Percentiles rank a stretch among this genome's conserved stretches.
Evolutionary conservation across 2,888 invertebrate species (phyloP).

Genomic region (Vanessa cardui): DNA sequence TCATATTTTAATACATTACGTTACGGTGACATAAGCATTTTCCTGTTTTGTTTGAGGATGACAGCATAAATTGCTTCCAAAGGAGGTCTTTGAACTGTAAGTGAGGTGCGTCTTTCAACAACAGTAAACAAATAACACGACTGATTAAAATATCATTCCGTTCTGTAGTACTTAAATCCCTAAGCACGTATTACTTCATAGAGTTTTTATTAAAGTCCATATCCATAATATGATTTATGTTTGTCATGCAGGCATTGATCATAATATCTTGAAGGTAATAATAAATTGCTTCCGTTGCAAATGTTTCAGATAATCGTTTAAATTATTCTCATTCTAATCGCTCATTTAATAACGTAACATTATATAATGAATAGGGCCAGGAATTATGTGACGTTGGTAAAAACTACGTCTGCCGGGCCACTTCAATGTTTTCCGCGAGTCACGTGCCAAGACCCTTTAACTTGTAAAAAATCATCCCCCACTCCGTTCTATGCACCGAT

Average conservation of each 20-base stretch:
- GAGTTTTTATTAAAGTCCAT: not conserved
- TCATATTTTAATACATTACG: constrained; percentile 5
- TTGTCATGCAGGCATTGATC: no score
- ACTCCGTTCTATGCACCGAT: not conserved
- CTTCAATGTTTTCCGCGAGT: not conserved
- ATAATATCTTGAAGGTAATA: no score
- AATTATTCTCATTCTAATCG: no score
- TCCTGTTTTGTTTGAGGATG: constrained; percentile 2
- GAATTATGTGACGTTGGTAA: not conserved
- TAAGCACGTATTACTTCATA: not conserved
- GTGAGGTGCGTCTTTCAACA: not conserved
- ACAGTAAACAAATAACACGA: not conserved
- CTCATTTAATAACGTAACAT: not conserved
- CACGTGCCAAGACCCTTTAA: not conserved
- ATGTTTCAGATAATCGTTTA: no score
- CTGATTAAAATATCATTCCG: not conserved
- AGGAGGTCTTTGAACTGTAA: constrained; percentile 18
- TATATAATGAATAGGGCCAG: not conserved
- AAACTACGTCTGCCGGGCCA: not conserved
- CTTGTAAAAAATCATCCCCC: not conserved
- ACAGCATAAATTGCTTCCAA: constrained; percentile 13
- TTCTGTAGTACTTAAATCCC: not conserved
- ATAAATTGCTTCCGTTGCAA: no score
- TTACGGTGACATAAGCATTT: constrained; percentile 12
- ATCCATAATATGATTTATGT: no score